phyloP scores from a whole-genome alignment of 2,113 vertebrate genomes.

The Crocuta crocuta region DNA sequence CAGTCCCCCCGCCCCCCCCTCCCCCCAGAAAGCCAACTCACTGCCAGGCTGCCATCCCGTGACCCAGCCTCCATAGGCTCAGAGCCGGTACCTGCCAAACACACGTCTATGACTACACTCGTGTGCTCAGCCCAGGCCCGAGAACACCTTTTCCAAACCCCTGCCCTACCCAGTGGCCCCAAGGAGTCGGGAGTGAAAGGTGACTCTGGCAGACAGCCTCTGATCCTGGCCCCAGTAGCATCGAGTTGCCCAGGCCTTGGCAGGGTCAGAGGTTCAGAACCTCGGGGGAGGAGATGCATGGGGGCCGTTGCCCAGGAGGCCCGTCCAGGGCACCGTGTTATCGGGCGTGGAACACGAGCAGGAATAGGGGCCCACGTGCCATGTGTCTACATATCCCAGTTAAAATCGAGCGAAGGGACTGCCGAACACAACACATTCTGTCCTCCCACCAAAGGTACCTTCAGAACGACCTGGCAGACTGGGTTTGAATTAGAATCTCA shows the following conservation, averaged over 20 bases:
- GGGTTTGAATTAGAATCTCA: not conserved
- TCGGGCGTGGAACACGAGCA: not conserved
- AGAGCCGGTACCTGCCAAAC: not conserved
- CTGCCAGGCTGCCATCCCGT: not conserved
- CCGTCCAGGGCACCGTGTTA: not conserved
- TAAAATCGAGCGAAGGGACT: not conserved
- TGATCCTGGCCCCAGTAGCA: constrained; percentile 46
- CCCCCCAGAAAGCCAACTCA: no score
- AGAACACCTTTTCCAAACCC: not conserved
- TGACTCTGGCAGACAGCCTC: constrained; percentile 62
- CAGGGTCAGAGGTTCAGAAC: constrained; percentile 12
- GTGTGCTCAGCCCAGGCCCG: not conserved
- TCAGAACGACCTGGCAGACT: not conserved
- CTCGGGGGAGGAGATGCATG: accelerated
- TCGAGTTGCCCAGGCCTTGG: constrained; percentile 33
- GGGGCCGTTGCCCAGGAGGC: not conserved
- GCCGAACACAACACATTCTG: not conserved
- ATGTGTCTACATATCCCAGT: not conserved
- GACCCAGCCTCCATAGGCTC: not conserved
- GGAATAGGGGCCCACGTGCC: not conserved
- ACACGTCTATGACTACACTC: not conserved
- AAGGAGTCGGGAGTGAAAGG: constrained; percentile 59
- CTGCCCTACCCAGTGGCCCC: not conserved
- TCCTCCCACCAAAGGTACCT: not conserved
- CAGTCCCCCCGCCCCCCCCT: not conserved